Evolutionary conservation across 2,113 vertebrate species (phyloP).

Genomic region (Thalassarche chlororhynchos): DNA sequence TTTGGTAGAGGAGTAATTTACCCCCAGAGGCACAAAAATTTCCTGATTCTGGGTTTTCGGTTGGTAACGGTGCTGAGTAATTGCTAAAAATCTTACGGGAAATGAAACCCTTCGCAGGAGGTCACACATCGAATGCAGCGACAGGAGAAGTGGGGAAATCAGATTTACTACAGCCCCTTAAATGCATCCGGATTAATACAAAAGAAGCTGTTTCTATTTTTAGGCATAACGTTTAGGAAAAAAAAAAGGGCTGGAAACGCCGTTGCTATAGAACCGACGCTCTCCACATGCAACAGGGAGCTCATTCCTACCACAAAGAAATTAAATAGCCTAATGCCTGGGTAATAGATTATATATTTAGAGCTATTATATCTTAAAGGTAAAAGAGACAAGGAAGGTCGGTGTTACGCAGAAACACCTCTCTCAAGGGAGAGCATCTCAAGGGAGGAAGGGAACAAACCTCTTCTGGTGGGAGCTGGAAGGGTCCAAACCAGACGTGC

Average conservation of each 20-base stretch:
- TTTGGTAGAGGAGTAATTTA: neutral
- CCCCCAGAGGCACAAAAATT: neutral
- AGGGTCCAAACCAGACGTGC: neutral
- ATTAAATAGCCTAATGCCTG: too few relatives aligned
- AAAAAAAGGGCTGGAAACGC: neutral
- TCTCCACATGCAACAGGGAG: neutral
- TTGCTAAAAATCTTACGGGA: neutral
- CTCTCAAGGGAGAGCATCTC: neutral
- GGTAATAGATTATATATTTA: neutral
- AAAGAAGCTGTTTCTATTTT: neutral
- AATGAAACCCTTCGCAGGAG: neutral
- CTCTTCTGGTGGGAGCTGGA: neutral
- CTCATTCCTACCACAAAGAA: too few relatives aligned
- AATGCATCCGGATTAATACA: neutral
- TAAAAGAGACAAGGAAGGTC: neutral
- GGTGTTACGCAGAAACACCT: neutral
- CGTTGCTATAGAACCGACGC: neutral
- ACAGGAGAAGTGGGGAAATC: neutral
- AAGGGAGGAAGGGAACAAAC: neutral
- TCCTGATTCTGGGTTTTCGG: fast-evolving
- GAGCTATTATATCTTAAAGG: neutral
- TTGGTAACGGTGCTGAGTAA: fast-evolving
- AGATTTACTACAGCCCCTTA: neutral
- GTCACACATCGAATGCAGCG: fast-evolving
- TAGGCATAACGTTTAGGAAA: fast-evolving